These are phyloP conservation scores for Hyles lineata DNA, from an alignment of 2,888 invertebrate species.

Conservation along the genomic window DNA sequence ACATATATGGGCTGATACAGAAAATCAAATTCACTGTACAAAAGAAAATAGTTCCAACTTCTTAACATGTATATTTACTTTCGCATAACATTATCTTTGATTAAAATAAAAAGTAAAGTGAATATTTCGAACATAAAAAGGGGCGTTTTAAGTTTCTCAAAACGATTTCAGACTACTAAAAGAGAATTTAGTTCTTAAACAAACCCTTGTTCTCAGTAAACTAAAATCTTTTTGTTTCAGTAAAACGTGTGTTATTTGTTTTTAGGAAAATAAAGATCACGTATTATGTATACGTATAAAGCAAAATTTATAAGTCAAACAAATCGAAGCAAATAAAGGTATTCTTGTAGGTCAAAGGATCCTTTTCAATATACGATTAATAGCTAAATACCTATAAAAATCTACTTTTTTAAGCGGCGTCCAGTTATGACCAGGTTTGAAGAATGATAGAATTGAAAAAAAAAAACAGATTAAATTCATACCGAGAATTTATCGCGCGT, in stretches of 20 bases:
- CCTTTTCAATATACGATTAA: too few relatives aligned
- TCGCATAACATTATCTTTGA: not conserved
- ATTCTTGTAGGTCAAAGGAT: too few relatives aligned
- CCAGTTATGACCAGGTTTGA: too few relatives aligned
- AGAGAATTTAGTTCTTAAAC: slow-evolving; percentile 10
- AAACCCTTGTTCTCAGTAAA: not conserved
- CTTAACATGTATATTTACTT: not conserved
- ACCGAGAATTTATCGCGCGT: too few relatives aligned
- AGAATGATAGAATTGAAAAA: too few relatives aligned
- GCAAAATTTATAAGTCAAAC: not conserved
- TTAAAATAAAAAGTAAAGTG: slow-evolving; percentile 10
- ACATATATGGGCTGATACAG: too few relatives aligned
- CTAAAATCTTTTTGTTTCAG: not conserved
- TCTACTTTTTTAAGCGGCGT: too few relatives aligned
- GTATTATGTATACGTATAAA: not conserved
- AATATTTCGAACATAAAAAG: slow-evolving; percentile 15
- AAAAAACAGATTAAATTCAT: too few relatives aligned
- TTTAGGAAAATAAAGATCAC: not conserved
- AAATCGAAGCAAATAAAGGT: not conserved
- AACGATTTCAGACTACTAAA: slow-evolving; percentile 15
- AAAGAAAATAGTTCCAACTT: not conserved
- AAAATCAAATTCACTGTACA: not conserved
- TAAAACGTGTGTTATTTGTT: not conserved
- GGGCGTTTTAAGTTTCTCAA: slow-evolving; percentile 8
- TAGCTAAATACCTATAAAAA: too few relatives aligned